Percentiles rank a stretch among this genome's conserved stretches.
These are phyloP conservation scores for Colletes gigas DNA, from an alignment of 1,140 invertebrate species.

Conservation along the genomic window DNA sequence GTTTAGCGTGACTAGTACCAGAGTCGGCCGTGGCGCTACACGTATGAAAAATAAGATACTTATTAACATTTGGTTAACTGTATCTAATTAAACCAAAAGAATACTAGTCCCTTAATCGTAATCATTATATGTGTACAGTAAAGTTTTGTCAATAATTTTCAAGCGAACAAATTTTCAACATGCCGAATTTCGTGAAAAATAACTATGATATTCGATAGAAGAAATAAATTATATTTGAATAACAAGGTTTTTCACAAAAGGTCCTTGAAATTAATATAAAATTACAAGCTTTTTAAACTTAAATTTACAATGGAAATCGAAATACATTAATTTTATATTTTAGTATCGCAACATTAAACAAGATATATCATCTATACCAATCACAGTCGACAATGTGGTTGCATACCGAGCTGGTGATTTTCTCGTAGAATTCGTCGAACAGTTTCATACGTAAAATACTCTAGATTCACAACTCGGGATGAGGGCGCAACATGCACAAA, in stretches of 20 bases:
- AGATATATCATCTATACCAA: too few species aligned
- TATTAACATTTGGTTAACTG: neutral
- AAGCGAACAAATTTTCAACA: neutral
- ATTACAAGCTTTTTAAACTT: too few species aligned
- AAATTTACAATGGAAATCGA: too few species aligned
- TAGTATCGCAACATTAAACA: too few species aligned
- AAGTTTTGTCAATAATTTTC: neutral
- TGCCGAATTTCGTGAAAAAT: neutral
- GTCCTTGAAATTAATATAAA: neutral
- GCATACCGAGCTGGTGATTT: too few species aligned
- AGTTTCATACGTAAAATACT: neutral
- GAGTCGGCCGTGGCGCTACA: too few species aligned
- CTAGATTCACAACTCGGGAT: neutral
- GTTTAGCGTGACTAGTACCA: too few species aligned
- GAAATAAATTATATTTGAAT: neutral
- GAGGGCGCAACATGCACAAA: neutral
- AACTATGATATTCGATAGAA: neutral
- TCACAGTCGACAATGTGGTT: too few species aligned
- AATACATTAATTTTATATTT: neutral
- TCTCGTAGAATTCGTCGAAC: too few species aligned
- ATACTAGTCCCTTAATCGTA: neutral
- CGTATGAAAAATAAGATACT: neutral
- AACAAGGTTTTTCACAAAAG: neutral
- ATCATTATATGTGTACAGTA: neutral
- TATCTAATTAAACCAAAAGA: neutral